Percentiles rank a stretch among this genome's conserved stretches.
phyloP scores from a whole-genome alignment of 2,797 vertebrate genomes.

The Oryzias dopingdopingensis region DNA sequence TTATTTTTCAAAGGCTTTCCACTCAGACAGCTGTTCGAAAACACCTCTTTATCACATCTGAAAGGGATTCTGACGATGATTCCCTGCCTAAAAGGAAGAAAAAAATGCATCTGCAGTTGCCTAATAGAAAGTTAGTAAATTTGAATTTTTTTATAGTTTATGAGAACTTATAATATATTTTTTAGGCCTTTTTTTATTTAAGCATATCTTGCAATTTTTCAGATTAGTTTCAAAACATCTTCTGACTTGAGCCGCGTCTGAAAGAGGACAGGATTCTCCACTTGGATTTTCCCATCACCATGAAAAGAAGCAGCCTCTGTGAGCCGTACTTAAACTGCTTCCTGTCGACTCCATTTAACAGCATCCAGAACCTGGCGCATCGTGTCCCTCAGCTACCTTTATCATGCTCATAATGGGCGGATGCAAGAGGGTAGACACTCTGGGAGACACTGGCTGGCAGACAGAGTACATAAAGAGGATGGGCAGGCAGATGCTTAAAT shows the following conservation, averaged over 20 bases:
- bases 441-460: slow-evolving; percentile 58
- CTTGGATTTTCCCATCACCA: not conserved
- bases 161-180: no score
- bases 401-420: slow-evolving; percentile 54
- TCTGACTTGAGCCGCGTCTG: slow-evolving; percentile 6
- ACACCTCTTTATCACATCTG: slow-evolving; percentile 12
- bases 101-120: not conserved
- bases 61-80: slow-evolving; percentile 19
- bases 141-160: no score
- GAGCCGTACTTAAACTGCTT: not conserved
- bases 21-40: slow-evolving; percentile 40
- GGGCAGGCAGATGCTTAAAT: slow-evolving; percentile 77
- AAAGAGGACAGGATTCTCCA: slow-evolving; percentile 1
- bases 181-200: not conserved
- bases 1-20: slow-evolving; percentile 38
- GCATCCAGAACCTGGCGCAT: slow-evolving; percentile 18
- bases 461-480: slow-evolving; percentile 38
- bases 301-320: slow-evolving; percentile 2
- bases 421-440: slow-evolving; percentile 47
- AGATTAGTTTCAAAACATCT: slow-evolving; percentile 25
- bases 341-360: slow-evolving; percentile 14
- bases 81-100: not conserved
- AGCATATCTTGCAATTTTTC: slow-evolving; percentile 22
- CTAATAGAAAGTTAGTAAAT: not conserved
- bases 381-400: slow-evolving; percentile 42